Percentiles rank a stretch among this genome's conserved stretches.
These are phyloP conservation scores for Dromaius novaehollandiae DNA, from an alignment of 2,113 vertebrate species.

Conservation along the genomic window DNA sequence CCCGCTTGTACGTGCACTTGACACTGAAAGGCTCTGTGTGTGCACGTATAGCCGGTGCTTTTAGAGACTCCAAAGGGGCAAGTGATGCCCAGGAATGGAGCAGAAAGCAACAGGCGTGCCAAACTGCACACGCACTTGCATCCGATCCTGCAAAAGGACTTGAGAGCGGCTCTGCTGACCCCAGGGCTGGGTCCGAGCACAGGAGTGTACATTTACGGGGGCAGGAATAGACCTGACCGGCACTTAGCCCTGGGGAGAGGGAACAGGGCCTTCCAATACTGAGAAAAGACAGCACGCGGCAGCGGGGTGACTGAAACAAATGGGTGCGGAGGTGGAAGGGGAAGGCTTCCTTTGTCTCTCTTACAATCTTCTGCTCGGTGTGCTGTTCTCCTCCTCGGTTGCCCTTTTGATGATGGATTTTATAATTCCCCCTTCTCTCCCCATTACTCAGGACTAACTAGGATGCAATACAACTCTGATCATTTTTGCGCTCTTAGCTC, in stretches of 20 bases:
- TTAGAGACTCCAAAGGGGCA: rapidly evolving
- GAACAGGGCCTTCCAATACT: neutral
- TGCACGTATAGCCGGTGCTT: neutral
- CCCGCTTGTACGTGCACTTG: rapidly evolving
- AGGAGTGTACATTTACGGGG: too few species aligned
- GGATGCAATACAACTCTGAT: neutral
- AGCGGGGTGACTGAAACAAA: neutral
- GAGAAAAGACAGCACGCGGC: neutral
- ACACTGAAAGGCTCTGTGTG: neutral
- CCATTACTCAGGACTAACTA: rapidly evolving
- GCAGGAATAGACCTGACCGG: neutral
- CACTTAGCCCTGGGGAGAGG: neutral
- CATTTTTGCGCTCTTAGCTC: rapidly evolving
- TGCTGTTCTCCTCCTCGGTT: neutral
- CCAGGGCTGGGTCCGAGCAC: neutral
- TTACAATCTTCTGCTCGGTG: neutral
- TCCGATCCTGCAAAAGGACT: neutral
- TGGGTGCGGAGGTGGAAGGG: neutral
- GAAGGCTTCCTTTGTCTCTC: rapidly evolving
- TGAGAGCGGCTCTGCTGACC: neutral
- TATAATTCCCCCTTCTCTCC: neutral
- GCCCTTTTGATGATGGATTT: neutral
- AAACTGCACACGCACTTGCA: rapidly evolving
- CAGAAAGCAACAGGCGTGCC: neutral
- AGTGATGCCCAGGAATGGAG: neutral